phyloP scores from a whole-genome alignment of 2,888 invertebrate genomes.

The Nemotelus nigrinus region DNA sequence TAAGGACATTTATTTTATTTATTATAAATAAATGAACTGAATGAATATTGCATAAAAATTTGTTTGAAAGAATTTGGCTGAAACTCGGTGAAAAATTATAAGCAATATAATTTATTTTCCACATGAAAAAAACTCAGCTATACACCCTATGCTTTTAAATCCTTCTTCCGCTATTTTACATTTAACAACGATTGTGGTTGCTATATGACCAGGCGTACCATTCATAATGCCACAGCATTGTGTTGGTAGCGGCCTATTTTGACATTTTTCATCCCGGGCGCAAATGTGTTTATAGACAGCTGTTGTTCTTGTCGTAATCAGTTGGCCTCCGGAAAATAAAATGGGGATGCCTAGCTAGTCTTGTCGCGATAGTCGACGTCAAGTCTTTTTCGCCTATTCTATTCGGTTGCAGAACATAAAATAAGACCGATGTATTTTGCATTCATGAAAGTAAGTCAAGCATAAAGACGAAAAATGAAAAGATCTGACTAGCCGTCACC shows the following conservation, averaged over 20 bases:
- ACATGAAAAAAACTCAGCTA: too few species aligned
- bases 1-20: too few species aligned
- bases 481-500: slow-evolving; percentile 34
- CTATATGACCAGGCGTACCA: neutral
- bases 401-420: slow-evolving; percentile 12
- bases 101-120: too few species aligned
- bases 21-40: too few species aligned
- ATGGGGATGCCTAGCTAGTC: slow-evolving; percentile 34
- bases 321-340: slow-evolving; percentile 51
- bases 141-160: neutral
- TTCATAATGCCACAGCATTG: neutral
- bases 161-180: neutral
- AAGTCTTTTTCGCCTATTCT: slow-evolving; percentile 28
- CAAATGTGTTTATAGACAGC: slow-evolving; percentile 50
- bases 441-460: slow-evolving; percentile 42
- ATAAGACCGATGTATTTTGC: slow-evolving; percentile 29
- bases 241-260: slow-evolving; percentile 20
- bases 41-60: too few species aligned
- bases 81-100: too few species aligned
- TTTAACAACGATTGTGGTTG: neutral
- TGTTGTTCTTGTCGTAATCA: slow-evolving; percentile 51
- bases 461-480: slow-evolving; percentile 27
- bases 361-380: neutral
- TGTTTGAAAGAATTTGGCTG: too few species aligned
- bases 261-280: slow-evolving; percentile 47